phyloP scores from a whole-genome alignment of 2,888 invertebrate genomes.

The Prosopocoilus inquinatus region DNA sequence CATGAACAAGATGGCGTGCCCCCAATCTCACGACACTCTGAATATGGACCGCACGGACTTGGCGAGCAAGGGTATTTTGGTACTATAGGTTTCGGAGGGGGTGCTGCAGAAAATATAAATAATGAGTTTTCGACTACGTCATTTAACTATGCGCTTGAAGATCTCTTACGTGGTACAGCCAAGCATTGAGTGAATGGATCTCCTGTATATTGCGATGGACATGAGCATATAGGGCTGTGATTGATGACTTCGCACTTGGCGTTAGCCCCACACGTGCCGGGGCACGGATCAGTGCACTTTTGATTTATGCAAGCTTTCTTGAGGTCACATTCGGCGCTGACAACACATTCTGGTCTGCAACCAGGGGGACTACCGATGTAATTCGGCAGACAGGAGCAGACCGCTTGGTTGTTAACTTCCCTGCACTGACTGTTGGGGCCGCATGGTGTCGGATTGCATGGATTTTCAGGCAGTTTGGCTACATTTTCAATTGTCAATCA shows the following conservation, averaged over 20 bases:
- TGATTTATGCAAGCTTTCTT: constrained; percentile 64
- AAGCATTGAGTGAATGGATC: constrained; percentile 61
- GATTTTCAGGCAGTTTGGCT: constrained; percentile 48
- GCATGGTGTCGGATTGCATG: constrained; percentile 77
- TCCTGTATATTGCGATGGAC: constrained; percentile 58
- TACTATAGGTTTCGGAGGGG: constrained; percentile 20
- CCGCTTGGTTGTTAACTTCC: constrained; percentile 64
- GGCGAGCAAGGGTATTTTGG: constrained; percentile 45
- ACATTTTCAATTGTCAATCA: no score
- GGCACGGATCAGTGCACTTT: constrained; percentile 70
- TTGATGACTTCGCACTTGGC: constrained; percentile 70
- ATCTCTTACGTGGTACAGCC: background rate
- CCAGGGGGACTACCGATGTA: constrained; percentile 65
- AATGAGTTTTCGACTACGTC: background rate
- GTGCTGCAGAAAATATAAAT: constrained; percentile 31
- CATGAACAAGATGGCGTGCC: constrained; percentile 74
- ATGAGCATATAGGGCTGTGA: constrained; percentile 68
- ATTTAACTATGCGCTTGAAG: background rate
- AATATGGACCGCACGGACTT: constrained; percentile 50
- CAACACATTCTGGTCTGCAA: constrained; percentile 69
- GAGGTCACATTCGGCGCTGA: constrained; percentile 67
- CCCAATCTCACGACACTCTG: constrained; percentile 64
- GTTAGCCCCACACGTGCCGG: constrained; percentile 68
- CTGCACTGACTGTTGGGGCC: constrained; percentile 77
- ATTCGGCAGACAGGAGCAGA: constrained; percentile 66